Evolutionary conservation across 2,797 vertebrate genomes (phyloP), one percentile per base, ranked within the genome.

Genomic region (Rhadinocentrus ornatus): DNA sequence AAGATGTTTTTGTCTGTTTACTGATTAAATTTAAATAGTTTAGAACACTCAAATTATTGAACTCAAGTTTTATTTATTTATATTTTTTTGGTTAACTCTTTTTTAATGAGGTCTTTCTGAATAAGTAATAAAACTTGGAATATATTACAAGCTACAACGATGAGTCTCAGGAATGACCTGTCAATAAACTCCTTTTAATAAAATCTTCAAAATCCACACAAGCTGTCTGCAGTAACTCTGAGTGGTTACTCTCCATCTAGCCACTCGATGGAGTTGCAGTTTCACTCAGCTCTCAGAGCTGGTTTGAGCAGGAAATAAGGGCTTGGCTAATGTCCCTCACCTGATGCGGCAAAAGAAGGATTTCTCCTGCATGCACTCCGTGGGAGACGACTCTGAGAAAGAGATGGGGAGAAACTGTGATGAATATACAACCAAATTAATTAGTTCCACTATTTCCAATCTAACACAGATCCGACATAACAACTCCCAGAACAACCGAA

Each of bases 331-430:
- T 52, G 57, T 32, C 74, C 83, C 91, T 93, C 81, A 93, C 98
- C 97, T 96, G 89, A 99, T 96, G 27, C 97, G 97, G 87, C 98
- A 99, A 81, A 98, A 99, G 92, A 99, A 99, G 41, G 97, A 98
- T 52, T 99, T 99, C 90, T 99, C 97, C 91, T 97, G 96, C 94
- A 96, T 94, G 93, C 95, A 96, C 61, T 95, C 94, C n/a, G 92
- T 90, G 65, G 93, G 91, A 76, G 94, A 94, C 0, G 94, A 94
- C 73, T 95, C 95, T 96, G 75, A 60, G 81, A 50, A 61, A 75
- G 63, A 63, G 27, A 85, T 1, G 34, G 24, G 48, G 55, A 84
- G 37, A 69, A 69, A 62, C 63, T 27, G 63, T 70, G 65, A 80
- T 81, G 71, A 88, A 65, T 79, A 53, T 29, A 32, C 69, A 22